Evolutionary conservation across 1,140 invertebrate genomes (phyloP).

Genomic region (Tenebrio molitor): DNA sequence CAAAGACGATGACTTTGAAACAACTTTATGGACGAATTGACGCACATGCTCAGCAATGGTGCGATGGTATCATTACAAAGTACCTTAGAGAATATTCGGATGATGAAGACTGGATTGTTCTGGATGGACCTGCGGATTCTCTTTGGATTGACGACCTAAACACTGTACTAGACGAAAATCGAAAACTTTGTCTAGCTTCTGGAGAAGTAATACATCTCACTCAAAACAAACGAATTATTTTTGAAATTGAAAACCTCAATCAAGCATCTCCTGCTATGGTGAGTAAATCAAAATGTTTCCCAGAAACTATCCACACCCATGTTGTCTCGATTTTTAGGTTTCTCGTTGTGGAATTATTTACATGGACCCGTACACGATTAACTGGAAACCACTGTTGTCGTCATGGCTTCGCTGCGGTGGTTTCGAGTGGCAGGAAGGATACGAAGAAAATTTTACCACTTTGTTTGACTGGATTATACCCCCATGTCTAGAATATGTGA

Average conservation of each 20-base stretch:
- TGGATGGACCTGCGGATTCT: slow-evolving; percentile 92
- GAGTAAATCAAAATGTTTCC: slow-evolving; percentile 42
- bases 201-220: slow-evolving; percentile 76
- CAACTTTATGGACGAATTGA: slow-evolving; percentile 92
- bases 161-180: slow-evolving; percentile 84
- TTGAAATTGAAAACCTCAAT: slow-evolving; percentile 90
- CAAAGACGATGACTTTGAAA: slow-evolving; percentile 89
- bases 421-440: slow-evolving; percentile 74
- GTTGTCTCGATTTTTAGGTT: slow-evolving; percentile 49
- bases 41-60: slow-evolving; percentile 86
- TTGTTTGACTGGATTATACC: slow-evolving; percentile 84
- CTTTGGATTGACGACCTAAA: slow-evolving; percentile 96
- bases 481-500: slow-evolving; percentile 75
- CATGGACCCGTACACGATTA: slow-evolving; percentile 81
- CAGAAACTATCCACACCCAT: neutral
- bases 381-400: slow-evolving; percentile 76
- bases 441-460: slow-evolving; percentile 73
- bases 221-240: slow-evolving; percentile 81
- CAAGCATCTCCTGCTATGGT: slow-evolving; percentile 91
- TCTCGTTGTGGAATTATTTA: slow-evolving; percentile 95
- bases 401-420: slow-evolving; percentile 81
- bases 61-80: slow-evolving; percentile 85
- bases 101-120: slow-evolving; percentile 81
- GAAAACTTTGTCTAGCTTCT: slow-evolving; percentile 79
- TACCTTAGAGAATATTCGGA: slow-evolving; percentile 77